Conservation (phyloP, 2,113 vertebrate genomes). For the Chlamydotis undulata region DNA sequence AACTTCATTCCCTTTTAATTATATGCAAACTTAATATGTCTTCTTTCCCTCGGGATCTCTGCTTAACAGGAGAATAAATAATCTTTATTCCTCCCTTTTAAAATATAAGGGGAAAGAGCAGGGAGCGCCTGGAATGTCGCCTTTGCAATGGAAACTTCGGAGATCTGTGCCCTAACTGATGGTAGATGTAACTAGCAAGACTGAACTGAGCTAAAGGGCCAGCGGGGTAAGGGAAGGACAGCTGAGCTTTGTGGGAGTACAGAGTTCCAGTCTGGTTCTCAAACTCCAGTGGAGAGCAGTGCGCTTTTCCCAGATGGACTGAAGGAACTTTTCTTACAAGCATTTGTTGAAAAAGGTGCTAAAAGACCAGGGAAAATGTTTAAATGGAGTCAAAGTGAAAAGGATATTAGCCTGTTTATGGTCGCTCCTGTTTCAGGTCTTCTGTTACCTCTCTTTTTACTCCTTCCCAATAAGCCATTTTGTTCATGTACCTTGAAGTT, state of each 20-base stretch:
- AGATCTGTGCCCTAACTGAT: background rate
- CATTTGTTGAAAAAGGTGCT: background rate
- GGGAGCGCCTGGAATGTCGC: fast-evolving
- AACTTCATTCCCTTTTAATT: background rate
- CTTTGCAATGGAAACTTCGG: fast-evolving
- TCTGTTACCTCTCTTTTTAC: background rate
- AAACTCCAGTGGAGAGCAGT: background rate
- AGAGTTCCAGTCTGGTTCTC: background rate
- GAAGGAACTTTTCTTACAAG: background rate
- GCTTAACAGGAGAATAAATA: background rate
- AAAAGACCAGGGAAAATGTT: background rate
- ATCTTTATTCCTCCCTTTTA: background rate
- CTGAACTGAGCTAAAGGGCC: background rate
- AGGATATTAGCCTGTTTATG: background rate
- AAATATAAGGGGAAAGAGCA: background rate
- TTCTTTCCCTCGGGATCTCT: background rate
- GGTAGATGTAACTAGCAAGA: background rate
- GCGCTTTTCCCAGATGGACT: background rate
- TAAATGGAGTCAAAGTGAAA: background rate
- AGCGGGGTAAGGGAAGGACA: background rate
- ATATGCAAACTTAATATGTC: too few relatives aligned
- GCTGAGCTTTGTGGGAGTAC: background rate
- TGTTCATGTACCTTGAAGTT: background rate
- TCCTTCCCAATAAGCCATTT: background rate
- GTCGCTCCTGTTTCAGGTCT: background rate